phyloP scores from a whole-genome alignment of 2,797 vertebrate genomes.

The Apodemus agrarius region DNA sequence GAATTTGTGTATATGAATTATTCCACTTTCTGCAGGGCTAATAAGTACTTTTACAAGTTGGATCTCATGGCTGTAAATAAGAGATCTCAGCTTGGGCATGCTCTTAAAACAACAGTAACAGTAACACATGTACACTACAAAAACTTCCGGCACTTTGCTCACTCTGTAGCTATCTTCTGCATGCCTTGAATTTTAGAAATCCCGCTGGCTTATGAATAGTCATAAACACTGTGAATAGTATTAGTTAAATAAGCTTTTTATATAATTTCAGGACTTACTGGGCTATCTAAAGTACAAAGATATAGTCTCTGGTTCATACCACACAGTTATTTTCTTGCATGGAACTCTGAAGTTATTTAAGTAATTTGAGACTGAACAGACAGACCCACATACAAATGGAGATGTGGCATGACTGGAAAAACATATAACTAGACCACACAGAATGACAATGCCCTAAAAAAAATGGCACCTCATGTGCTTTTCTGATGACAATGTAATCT shows the following conservation, averaged over 20 bases:
- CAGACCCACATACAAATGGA: not conserved
- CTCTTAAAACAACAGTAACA: not conserved
- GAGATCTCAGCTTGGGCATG: not conserved
- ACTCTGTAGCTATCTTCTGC: not conserved
- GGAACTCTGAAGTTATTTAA: not conserved
- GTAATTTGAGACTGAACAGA: slow-evolving; percentile 9
- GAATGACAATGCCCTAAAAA: not conserved
- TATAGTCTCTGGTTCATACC: not conserved
- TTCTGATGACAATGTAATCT: slow-evolving; percentile 20
- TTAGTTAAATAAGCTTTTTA: not conserved
- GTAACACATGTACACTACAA: not conserved
- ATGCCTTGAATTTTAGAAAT: not conserved
- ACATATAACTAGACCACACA: not conserved
- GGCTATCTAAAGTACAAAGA: not conserved
- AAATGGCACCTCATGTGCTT: not conserved
- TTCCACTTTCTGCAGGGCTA: not conserved
- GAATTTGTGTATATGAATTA: not conserved
- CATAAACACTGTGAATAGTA: not conserved
- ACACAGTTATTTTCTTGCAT: slow-evolving; percentile 11
- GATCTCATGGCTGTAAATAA: not conserved
- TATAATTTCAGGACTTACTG: slow-evolving; percentile 25
- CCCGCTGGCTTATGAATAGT: not conserved
- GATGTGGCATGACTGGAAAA: not conserved
- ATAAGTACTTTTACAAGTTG: not conserved
- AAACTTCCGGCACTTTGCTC: not conserved